Conservation (phyloP, 2,888 invertebrate species). For the Eupsilia transversa region DNA sequence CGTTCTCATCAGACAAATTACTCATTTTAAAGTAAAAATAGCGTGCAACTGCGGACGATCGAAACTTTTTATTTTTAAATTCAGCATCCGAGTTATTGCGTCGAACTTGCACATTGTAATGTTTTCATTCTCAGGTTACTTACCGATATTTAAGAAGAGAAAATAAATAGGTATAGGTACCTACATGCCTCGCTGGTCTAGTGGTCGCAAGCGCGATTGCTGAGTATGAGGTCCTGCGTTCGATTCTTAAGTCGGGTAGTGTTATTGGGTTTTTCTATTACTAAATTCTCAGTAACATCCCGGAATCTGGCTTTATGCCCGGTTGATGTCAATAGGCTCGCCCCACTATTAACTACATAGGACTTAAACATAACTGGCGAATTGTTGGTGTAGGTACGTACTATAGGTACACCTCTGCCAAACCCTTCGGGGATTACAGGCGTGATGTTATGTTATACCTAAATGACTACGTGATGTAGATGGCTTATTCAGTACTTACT, state of each 20-base stretch:
- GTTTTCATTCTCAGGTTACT: background rate
- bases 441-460: background rate
- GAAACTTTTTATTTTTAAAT: slow-evolving; percentile 39
- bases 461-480: slow-evolving; percentile 39
- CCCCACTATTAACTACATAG: background rate
- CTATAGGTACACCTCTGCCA: background rate
- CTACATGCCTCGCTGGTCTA: background rate
- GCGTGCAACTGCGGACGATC: slow-evolving; percentile 23
- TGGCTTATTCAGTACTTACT: slow-evolving; percentile 12
- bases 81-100: slow-evolving; percentile 14
- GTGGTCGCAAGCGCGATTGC: background rate
- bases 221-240: background rate
- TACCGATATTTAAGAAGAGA: background rate
- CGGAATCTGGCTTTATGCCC: background rate
- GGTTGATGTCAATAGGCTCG: background rate
- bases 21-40: slow-evolving; percentile 36
- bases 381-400: background rate
- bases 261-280: background rate
- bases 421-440: background rate
- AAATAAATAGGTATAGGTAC: slow-evolving; percentile 1
- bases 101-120: slow-evolving; percentile 17
- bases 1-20: slow-evolving; percentile 29
- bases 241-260: background rate
- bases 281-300: background rate
- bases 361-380: background rate